Evolutionary conservation across 2,113 vertebrate genomes (phyloP), one percentile per base, ranked within the genome.

Genomic region (Hassar affinis): DNA sequence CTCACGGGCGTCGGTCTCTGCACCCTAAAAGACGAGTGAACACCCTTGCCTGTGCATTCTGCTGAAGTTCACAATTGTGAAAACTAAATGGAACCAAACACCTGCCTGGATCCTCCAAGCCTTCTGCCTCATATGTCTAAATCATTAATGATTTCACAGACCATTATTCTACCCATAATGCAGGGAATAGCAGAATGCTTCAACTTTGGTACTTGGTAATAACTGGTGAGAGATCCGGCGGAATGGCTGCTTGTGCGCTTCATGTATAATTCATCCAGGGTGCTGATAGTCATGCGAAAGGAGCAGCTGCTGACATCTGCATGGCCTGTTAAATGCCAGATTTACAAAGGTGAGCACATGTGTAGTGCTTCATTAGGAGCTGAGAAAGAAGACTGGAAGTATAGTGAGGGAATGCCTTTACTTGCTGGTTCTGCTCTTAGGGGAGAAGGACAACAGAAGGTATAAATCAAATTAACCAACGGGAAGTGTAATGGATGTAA

Each of bases 251-350:
- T 83, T 64, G 59, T 9, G 61, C 6, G 82, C 87, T 90, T 92
- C 89, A 90, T 87, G 89, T 90, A 84, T 87, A 85, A 92, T 92
- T 91, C 89, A 91, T 89, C 87, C 85, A 71, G 74, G 84, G 62
- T 66, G 51, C 33, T 84, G 76, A 71, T 79, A 68, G 76, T 71
- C 38, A 22, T 68, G 51, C 17, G 20, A 54, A 78, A 83, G 47
- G 49, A 84, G 74, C 62, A 78, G 62, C 52, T 79, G 76, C 83
- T 84, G 75, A 79, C 83, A 84, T 66, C 76, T 64, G 52, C 27
- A 45, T 79, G 76, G 52, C 83, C 76, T 84, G 64, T 12, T 71
- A 84, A 84, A 84, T 71, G 83, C 76, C 62, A 79, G 49, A 49
- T 84, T 84, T 71, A 59, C 79, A 84, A 79, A 79, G 83, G 83